Conservation (phyloP, 2,888 invertebrate genomes). For the Chymomyza amoena region DNA sequence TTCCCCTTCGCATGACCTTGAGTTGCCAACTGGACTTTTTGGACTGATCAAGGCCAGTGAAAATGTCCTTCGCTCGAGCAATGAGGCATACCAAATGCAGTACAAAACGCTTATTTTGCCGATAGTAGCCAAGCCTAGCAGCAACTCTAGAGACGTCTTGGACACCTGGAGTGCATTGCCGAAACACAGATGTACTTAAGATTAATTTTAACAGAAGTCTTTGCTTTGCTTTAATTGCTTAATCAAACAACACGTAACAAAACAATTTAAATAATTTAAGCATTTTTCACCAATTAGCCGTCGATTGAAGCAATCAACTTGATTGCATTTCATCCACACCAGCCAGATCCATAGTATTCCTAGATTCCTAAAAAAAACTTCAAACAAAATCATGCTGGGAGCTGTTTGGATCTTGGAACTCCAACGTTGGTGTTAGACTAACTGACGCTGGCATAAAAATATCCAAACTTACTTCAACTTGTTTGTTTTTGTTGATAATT, state of each 20-base stretch:
- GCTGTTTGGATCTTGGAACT: background rate
- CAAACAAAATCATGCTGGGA: conserved; percentile 49
- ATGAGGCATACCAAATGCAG: conserved; percentile 55
- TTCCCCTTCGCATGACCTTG: conserved; percentile 20
- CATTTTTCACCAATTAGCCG: conserved; percentile 68
- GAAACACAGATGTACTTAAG: background rate
- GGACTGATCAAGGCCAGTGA: conserved; percentile 62
- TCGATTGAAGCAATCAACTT: conserved; percentile 73
- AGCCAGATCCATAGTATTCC: background rate
- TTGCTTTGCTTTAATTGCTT: conserved; percentile 49
- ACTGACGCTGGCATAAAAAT: conserved; percentile 51
- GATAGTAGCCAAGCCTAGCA: conserved; percentile 31
- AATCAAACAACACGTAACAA: conserved; percentile 55
- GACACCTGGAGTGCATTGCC: background rate
- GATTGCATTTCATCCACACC: conserved; percentile 53
- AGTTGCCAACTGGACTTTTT: conserved; percentile 36
- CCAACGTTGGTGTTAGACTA: conserved; percentile 45
- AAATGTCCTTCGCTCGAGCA: conserved; percentile 42
- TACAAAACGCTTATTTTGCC: background rate
- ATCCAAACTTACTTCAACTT: conserved; percentile 33
- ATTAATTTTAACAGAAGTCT: conserved; percentile 34
- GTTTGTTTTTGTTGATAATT: conserved; percentile 60
- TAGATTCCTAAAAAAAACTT: background rate
- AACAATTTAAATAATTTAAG: conserved; percentile 22
- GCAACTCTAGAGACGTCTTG: background rate